These are phyloP conservation scores for Protonibea diacanthus DNA, from an alignment of 2,797 vertebrate species.

Conservation along the genomic window DNA sequence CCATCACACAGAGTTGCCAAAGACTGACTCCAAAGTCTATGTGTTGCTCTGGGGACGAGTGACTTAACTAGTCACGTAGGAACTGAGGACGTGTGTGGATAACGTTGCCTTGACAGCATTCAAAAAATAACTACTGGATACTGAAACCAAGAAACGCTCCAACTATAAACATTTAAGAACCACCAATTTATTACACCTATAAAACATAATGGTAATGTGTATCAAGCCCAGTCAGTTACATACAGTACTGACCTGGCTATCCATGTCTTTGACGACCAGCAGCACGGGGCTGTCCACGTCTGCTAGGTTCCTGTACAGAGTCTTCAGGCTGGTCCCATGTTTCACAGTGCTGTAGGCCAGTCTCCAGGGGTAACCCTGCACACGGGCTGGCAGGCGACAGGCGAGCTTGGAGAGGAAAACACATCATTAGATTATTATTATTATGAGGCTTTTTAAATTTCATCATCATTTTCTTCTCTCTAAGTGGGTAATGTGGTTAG, in stretches of 20 bases:
- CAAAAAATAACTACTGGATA: not conserved
- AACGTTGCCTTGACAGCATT: no score
- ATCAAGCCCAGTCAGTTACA: not conserved
- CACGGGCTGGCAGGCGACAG: slow-evolving; percentile 92
- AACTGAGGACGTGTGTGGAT: no score
- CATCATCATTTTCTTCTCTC: not conserved
- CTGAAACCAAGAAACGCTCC: not conserved
- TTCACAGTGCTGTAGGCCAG: slow-evolving; percentile 93
- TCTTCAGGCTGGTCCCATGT: slow-evolving; percentile 97
- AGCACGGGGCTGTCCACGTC: slow-evolving; percentile 94
- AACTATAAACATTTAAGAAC: not conserved
- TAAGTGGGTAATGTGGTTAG: not conserved
- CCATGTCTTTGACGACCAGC: slow-evolving; percentile 95
- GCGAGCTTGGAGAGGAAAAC: slow-evolving; percentile 87
- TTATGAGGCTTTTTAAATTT: not conserved
- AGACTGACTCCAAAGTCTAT: not conserved
- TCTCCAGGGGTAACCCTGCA: slow-evolving; percentile 95
- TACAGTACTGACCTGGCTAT: slow-evolving; percentile 88
- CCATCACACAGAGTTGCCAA: slow-evolving; percentile 18
- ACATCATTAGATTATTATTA: slow-evolving; percentile 1
- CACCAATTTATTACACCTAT: not conserved
- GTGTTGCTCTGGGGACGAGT: no score
- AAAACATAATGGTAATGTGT: no score
- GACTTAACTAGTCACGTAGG: no score
- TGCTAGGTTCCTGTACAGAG: slow-evolving; percentile 92